Base-by-base conservation (phyloP, 2,797 vertebrate species). In the Pseudochirops cupreus region DNA sequence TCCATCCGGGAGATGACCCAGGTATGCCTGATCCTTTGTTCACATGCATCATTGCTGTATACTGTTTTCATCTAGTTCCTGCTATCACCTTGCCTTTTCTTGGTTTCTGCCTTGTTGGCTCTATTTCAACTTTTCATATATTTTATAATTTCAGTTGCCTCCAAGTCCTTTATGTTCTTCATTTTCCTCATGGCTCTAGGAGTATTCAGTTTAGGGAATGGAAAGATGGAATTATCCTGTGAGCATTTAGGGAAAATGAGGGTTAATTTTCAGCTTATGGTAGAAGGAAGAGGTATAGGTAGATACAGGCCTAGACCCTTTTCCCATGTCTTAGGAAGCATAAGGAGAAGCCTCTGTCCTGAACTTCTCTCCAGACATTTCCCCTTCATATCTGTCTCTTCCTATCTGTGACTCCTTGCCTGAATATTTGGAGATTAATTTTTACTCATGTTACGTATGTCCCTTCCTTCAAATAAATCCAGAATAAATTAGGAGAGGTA, bases 1-100 rank as follows among this genome's bases (percentile, higher is more conserved):
- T 99, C 99, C 96, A 99, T 99, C 97, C 99, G 99, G 95, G 99
- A 99, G 98, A 99, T 99, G 99, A 99, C 99, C 96, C 99, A 99
- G 99, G 99, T 99, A 99, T 93, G 28, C 95, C 90, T 95, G 59
- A 14, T 90, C 53, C 56, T 96, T 33, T 90, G 50, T 96, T 26
- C 74, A 87, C 31, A n/a, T 93, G 31, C 57, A 31, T 94, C 56
- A 92, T n/a, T 92, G 18, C 91, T 56, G n/a, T 91, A 93, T 59
- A 53, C 67, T 97, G 50, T 92, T 93, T 96, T 94, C 93, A 50
- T 93, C 92, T 91, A 93, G 93, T 67, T 91, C n/a, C 58, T 52
- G 94, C 58, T 89, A 57, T 93, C 93, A 59, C 55, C 53, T 95
- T 95, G 56, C 26, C 57, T 90, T 0, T 94, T 92, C 89, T 92